Conservation (phyloP, 2,888 invertebrate species). For the Nyleta sp. region DNA sequence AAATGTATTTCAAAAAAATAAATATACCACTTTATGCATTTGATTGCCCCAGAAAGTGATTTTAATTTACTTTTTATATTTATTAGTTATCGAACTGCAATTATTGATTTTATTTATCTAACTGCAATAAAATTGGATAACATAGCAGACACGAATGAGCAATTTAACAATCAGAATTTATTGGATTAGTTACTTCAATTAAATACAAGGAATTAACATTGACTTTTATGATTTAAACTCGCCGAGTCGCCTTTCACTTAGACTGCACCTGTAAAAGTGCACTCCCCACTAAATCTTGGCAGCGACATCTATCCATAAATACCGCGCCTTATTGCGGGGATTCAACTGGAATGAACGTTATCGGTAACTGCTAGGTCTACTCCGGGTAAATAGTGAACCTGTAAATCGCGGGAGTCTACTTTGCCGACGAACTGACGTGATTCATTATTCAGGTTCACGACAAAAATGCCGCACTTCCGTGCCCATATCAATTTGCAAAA, state of each 20-base stretch:
- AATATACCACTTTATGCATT: too few relatives aligned
- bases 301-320: conserved; percentile 35
- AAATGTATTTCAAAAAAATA: too few relatives aligned
- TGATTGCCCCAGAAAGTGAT: too few relatives aligned
- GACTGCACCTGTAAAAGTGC: neutral
- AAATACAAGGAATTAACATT: conserved; percentile 25
- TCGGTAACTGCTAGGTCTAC: conserved; percentile 11
- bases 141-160: neutral
- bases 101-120: neutral
- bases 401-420: conserved; percentile 12
- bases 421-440: conserved; percentile 17
- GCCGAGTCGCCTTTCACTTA: conserved; percentile 38
- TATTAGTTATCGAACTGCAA: too few relatives aligned
- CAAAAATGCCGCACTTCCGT: neutral
- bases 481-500: neutral
- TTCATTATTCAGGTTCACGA: neutral
- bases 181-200: conserved; percentile 31
- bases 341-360: neutral
- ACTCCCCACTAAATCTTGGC: neutral
- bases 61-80: too few relatives aligned
- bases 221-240: conserved; percentile 31
- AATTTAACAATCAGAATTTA: conserved; percentile 10
- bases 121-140: conserved; percentile 13
- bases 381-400: neutral
- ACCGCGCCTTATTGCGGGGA: neutral